Conservation (phyloP, 53 echinoderm and acorn worm genomes). For the Antedon mediterranea region DNA sequence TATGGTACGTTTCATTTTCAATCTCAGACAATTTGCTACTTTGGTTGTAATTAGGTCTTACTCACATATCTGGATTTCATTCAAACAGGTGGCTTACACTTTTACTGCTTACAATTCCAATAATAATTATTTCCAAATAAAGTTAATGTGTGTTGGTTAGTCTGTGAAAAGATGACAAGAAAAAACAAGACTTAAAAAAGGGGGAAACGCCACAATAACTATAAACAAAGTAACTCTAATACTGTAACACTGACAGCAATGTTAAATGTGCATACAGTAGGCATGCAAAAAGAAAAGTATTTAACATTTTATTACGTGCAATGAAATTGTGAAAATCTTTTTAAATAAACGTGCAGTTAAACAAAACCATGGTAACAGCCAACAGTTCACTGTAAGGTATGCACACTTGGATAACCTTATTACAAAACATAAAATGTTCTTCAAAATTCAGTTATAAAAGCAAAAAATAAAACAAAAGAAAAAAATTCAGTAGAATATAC, state of each 20-base stretch:
- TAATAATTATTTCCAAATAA: background rate
- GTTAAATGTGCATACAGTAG: no score
- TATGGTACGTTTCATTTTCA: conserved; percentile 33
- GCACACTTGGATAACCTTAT: no score
- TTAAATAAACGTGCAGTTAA: no score
- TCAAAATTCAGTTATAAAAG: no score
- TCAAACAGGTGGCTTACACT: background rate
- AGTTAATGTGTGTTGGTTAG: background rate
- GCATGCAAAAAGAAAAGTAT: no score
- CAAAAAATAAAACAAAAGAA: no score
- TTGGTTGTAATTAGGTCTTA: background rate
- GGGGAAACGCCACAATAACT: background rate
- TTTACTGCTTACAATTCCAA: background rate
- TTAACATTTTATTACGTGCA: no score
- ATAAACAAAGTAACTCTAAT: background rate
- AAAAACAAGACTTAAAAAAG: background rate
- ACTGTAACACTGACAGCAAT: background rate
- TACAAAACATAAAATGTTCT: no score
- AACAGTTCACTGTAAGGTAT: no score
- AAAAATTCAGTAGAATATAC: no score
- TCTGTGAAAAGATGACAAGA: background rate
- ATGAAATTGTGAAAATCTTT: no score
- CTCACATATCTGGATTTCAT: background rate
- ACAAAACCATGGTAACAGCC: no score
- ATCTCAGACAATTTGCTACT: background rate